These are phyloP conservation scores for Metopia argyrocephala DNA, from an alignment of 2,888 invertebrate genomes.

Conservation along the genomic window DNA sequence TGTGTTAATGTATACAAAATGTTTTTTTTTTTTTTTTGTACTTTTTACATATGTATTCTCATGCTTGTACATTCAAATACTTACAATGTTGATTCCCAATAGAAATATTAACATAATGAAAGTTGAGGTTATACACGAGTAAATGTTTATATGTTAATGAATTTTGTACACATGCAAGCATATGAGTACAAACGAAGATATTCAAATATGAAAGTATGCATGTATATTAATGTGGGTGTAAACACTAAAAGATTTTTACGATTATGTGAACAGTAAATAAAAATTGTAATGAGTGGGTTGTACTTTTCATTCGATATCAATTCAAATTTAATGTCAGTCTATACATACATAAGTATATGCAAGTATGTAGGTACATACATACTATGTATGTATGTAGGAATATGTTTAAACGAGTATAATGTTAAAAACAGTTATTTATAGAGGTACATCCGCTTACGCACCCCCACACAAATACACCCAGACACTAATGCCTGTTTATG, in stretches of 20 bases:
- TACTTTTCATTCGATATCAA: not conserved
- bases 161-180: not conserved
- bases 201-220: too few relatives aligned
- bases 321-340: constrained; percentile 26
- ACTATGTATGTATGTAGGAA: too few relatives aligned
- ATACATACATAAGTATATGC: not conserved
- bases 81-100: constrained; percentile 38
- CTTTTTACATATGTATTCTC: not conserved
- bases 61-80: constrained; percentile 15
- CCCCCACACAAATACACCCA: too few relatives aligned
- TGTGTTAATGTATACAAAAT: not conserved
- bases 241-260: constrained; percentile 24
- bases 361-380: not conserved
- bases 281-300: constrained; percentile 36
- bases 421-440: too few relatives aligned
- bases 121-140: constrained; percentile 41
- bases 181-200: too few relatives aligned
- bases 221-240: too few relatives aligned
- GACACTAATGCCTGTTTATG: too few relatives aligned
- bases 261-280: constrained; percentile 38
- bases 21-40: not conserved
- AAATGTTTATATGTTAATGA: constrained; percentile 24
- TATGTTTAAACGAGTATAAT: too few relatives aligned
- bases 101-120: constrained; percentile 52
- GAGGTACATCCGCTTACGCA: too few relatives aligned